Evolutionary conservation across 2,888 invertebrate species (phyloP), one percentile per base, ranked within the genome.

Genomic region (Melinaea menophilus): DNA sequence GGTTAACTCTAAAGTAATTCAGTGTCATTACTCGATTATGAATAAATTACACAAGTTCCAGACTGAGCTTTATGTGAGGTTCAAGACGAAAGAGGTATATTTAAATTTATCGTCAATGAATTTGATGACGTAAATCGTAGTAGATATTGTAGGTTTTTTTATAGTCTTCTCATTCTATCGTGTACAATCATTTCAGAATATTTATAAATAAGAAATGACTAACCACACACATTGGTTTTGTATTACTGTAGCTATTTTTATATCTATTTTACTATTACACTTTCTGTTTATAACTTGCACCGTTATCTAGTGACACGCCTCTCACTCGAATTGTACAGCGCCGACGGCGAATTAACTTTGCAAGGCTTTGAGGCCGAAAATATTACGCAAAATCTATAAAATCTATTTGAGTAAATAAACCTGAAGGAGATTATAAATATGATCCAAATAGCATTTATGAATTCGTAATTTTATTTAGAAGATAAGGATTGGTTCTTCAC

Each of bases 21-120:
- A 88, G 89, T 90, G 88, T 89, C 90, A 90, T 88, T 89, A 90
- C 85, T 83, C 77, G 87, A 85, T 89, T 90, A 90, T 89, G 90
- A 89, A 90, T 90, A 90, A 89, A 89, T 90, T 90, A 89, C 71
- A 67, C 71, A 72, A 71, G 69, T 69, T 69, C 68, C 79, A 79
- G 77, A 79, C 76, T 74, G 73, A 77, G 76, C 80, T 80, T 78
- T 77, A 75, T 71, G 59, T 61, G 69, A 59, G 60, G 64, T 72
- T 78, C 68, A 76, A 78, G 73, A 56, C 34, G 71, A 9, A 59
- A 72, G 73, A 41, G 5, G 11, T 11, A 41, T 9, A 9, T 3
- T 41, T 41, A 5, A 41, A 41, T 41, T 11, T 7, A 41, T 41
- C 22, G 22, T 1, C 22, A 22, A 22, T 22, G 22, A 22, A 22